Conservation (phyloP, 2,888 invertebrate genomes). For the Ophion obscuratus region DNA sequence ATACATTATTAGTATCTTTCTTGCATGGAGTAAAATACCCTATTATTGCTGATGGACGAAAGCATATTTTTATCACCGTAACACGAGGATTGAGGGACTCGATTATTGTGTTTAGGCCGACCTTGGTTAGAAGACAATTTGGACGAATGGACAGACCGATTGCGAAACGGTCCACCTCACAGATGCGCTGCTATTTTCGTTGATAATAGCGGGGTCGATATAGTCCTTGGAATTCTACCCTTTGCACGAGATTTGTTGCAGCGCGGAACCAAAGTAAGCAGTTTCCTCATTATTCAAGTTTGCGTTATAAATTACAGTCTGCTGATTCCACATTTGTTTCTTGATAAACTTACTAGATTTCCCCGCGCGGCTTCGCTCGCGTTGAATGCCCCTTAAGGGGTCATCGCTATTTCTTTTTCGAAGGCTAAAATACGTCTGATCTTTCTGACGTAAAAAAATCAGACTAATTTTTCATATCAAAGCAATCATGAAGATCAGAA, state of each 20-base stretch:
- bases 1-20: too few relatives aligned
- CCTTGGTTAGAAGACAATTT: slow-evolving; percentile 97
- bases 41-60: not conserved
- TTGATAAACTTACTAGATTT: not conserved
- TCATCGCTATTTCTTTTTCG: too few relatives aligned
- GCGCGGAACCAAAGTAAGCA: slow-evolving; percentile 91
- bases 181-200: slow-evolving; percentile 97
- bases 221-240: slow-evolving; percentile 96
- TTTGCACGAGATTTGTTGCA: slow-evolving; percentile 93
- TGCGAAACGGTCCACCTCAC: slow-evolving; percentile 89
- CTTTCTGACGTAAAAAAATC: too few relatives aligned
- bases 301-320: not conserved
- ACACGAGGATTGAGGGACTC: not conserved
- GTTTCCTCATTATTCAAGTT: not conserved
- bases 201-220: slow-evolving; percentile 98
- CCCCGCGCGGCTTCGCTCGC: too few relatives aligned
- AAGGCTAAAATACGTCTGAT: too few relatives aligned
- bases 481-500: too few relatives aligned
- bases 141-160: slow-evolving; percentile 91
- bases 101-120: slow-evolving; percentile 85
- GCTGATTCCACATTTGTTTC: not conserved
- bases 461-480: too few relatives aligned
- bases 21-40: not conserved
- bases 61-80: not conserved
- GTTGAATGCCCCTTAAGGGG: too few relatives aligned